Conservation (phyloP, 1,140 invertebrate genomes). For the Dysdera silvatica region DNA sequence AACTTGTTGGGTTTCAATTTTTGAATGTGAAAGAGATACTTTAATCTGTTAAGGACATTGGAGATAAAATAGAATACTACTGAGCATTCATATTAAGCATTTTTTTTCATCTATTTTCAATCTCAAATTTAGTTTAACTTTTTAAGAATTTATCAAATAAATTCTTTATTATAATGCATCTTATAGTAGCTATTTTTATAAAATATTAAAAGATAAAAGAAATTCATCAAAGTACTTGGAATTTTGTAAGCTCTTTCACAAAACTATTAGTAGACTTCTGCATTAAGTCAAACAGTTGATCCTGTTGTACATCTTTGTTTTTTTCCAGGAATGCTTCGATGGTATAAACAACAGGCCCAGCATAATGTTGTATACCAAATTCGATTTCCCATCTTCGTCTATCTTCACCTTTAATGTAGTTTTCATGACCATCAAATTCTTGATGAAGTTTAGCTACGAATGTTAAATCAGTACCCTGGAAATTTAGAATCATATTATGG, state of each 20-base stretch:
- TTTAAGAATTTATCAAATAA: neutral
- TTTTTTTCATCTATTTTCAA: too few relatives aligned
- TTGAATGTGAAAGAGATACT: too few relatives aligned
- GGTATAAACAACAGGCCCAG: slow-evolving; percentile 84
- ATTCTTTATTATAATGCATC: neutral
- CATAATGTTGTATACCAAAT: slow-evolving; percentile 89
- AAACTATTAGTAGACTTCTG: slow-evolving; percentile 76
- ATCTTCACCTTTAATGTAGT: slow-evolving; percentile 80
- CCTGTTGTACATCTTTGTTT: slow-evolving; percentile 89
- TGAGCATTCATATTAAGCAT: too few relatives aligned
- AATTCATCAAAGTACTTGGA: slow-evolving; percentile 55
- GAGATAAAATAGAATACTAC: too few relatives aligned
- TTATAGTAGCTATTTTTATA: neutral
- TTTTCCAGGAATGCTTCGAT: slow-evolving; percentile 94
- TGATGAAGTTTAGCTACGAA: slow-evolving; percentile 82
- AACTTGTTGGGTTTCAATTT: too few relatives aligned
- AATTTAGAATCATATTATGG: too few relatives aligned
- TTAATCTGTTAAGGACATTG: too few relatives aligned
- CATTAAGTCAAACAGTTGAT: slow-evolving; percentile 89
- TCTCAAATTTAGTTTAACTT: neutral
- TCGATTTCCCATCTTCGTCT: slow-evolving; percentile 81
- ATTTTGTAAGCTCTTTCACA: slow-evolving; percentile 76
- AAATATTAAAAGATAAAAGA: neutral
- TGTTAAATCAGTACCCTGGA: slow-evolving; percentile 70
- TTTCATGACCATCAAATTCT: slow-evolving; percentile 75